Evolutionary conservation across 2,797 vertebrate genomes (phyloP).

Genomic region (Acanthis flammea): DNA sequence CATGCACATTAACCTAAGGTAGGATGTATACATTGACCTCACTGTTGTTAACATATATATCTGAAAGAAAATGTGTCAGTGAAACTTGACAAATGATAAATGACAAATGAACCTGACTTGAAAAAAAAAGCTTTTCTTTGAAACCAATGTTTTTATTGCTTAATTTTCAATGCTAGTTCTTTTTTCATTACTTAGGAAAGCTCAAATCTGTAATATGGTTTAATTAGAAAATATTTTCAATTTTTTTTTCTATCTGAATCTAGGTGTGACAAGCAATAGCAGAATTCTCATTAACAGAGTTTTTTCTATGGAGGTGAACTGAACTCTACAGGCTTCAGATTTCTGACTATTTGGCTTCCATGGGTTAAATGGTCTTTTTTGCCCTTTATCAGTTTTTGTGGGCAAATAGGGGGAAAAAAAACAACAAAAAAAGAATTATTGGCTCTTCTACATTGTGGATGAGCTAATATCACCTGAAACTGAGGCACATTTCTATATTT

Average conservation of each 20-base stretch:
- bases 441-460: fast-evolving
- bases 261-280: not conserved
- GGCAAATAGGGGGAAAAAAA: fast-evolving
- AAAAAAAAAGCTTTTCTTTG: not conserved
- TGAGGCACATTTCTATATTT: not conserved
- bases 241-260: not conserved
- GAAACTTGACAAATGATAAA: not conserved
- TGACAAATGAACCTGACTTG: not conserved
- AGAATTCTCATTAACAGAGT: not conserved
- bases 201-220: not conserved
- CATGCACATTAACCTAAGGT: not conserved
- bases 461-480: not conserved
- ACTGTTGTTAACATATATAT: not conserved
- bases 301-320: not conserved
- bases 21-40: not conserved
- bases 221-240: not conserved
- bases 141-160: not conserved
- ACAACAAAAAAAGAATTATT: fast-evolving
- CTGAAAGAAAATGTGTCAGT: not conserved
- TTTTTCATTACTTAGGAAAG: not conserved
- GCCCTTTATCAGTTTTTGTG: not conserved
- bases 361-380: not conserved
- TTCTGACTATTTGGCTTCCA: not conserved
- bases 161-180: not conserved
- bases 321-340: not conserved